Evolutionary conservation across 2,797 vertebrate genomes (phyloP), one percentile per base, ranked within the genome.

Genomic region (Rhyacichthys aspro): DNA sequence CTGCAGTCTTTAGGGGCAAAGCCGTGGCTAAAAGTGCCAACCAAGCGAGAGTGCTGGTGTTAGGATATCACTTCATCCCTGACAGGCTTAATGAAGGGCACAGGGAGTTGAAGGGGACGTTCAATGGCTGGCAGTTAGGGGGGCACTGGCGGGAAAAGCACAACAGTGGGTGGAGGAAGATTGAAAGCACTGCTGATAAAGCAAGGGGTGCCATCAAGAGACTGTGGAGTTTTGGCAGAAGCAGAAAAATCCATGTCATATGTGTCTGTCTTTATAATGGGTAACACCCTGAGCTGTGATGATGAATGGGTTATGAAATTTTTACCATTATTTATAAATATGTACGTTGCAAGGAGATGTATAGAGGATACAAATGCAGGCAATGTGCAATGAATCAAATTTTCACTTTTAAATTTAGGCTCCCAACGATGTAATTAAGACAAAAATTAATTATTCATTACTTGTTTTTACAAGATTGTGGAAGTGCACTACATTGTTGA

Each of bases 81-180:
- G 82, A 82, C 83, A 67, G 74, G 82, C 78, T 83, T 86, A 86
- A 85, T 73, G 79, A 88, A 82, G 75, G 81, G 42, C 74, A 72
- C 54, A 67, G 78, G 68, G 73, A 79, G 79, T 66, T 58, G 67
- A 70, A 9, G 11, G 67, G 78, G 79, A 59, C 76, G 74, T 74
- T 80, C 67, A 64, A 52, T 44, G 68, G 70, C 65, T 88, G 80
- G 84, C 82, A 63, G 76, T 72, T 78, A 58, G 61, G 42, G 70
- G 63, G 71, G 73, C 58, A 3, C 46, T 54, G 69, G 67, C 4
- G 4, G 53, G 57, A 65, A 73, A 32, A 68, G 59, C 48, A 47
- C 28, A 49, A 19, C 32, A 59, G 17, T 47, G 53, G 32, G 17
- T 9, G 49, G 38, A 57, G 34, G 33, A 42, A 59, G 1, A 67